Conservation (phyloP, 2,888 invertebrate genomes). For the Rugalucina vietnamica region DNA sequence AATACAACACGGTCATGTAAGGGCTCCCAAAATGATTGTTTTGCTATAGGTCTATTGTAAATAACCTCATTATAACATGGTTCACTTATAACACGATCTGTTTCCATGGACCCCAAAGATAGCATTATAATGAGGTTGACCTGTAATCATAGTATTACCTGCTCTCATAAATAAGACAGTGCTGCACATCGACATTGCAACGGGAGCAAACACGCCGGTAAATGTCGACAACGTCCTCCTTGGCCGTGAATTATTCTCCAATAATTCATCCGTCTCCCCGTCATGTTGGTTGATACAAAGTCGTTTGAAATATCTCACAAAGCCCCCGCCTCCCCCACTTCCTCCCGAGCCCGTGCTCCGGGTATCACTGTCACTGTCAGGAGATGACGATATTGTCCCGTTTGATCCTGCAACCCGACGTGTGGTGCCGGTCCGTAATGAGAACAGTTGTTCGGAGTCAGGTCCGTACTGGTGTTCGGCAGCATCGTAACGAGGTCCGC, state of each 20-base stretch:
- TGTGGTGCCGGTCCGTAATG: not conserved
- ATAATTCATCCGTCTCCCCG: not conserved
- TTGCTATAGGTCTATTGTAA: too few species aligned
- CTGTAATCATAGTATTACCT: slow-evolving; percentile 55
- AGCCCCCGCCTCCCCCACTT: not conserved
- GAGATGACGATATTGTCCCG: not conserved
- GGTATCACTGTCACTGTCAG: not conserved
- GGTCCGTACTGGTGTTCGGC: not conserved
- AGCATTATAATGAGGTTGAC: too few species aligned
- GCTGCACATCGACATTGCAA: slow-evolving; percentile 99
- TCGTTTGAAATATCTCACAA: not conserved
- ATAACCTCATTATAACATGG: too few species aligned
- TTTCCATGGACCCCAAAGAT: too few species aligned
- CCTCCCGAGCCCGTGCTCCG: not conserved
- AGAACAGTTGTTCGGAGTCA: not conserved
- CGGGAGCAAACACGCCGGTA: slow-evolving; percentile 99
- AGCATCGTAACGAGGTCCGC: not conserved
- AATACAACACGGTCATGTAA: too few species aligned
- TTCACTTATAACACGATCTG: too few species aligned
- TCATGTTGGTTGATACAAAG: not conserved
- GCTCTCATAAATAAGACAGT: slow-evolving; percentile 97
- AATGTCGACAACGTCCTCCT: slow-evolving; percentile 90
- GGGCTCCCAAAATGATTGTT: too few species aligned
- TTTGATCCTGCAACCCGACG: not conserved
- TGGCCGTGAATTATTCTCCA: not conserved